phyloP scores from a whole-genome alignment of 2,888 invertebrate genomes.

The Yponomeuta sedellus region DNA sequence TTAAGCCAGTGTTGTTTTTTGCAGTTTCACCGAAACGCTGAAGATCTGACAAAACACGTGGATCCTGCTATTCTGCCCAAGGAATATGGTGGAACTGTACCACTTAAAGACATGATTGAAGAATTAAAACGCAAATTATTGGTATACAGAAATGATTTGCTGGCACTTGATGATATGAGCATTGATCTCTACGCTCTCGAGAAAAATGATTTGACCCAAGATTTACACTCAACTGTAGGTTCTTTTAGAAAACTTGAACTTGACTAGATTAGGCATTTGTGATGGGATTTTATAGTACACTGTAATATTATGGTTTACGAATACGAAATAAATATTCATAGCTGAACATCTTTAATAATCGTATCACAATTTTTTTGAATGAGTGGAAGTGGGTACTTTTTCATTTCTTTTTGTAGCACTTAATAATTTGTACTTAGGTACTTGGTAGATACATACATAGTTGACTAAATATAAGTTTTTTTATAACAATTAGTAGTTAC shows the following conservation, averaged over 20 bases:
- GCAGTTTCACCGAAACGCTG: constrained; percentile 84
- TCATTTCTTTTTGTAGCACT: no score
- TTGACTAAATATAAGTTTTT: neutral
- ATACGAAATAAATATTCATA: no score
- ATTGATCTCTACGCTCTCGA: constrained; percentile 80
- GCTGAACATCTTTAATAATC: no score
- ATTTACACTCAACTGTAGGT: constrained; percentile 86
- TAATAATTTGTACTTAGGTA: no score
- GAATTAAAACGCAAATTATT: constrained; percentile 80
- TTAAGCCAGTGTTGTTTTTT: neutral
- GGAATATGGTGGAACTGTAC: constrained; percentile 92
- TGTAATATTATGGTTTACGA: no score
- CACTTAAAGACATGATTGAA: constrained; percentile 87
- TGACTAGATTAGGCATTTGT: constrained; percentile 68
- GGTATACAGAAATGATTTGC: constrained; percentile 78
- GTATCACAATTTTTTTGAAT: no score
- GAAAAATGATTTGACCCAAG: constrained; percentile 79
- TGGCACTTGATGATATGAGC: constrained; percentile 85
- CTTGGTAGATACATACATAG: no score
- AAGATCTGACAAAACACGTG: constrained; percentile 83
- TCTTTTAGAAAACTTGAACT: constrained; percentile 90
- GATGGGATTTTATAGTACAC: neutral
- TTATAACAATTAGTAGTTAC: neutral
- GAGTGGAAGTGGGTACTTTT: no score
- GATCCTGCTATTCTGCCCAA: constrained; percentile 87